These are phyloP conservation scores for Electrophaes corylata DNA, from an alignment of 2,888 invertebrate species.

Conservation along the genomic window DNA sequence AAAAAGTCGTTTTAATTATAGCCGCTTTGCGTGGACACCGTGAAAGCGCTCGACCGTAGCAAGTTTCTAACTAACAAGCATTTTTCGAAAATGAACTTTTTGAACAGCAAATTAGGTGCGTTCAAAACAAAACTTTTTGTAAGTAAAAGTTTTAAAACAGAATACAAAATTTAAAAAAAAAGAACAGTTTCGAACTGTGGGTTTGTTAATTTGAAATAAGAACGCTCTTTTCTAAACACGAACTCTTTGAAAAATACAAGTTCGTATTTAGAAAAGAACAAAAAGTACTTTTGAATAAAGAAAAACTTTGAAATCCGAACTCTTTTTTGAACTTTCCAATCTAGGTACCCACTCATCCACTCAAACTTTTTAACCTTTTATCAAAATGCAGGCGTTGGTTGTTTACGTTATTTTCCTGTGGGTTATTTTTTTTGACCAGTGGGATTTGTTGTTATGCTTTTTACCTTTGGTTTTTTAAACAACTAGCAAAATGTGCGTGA, in stretches of 20 bases:
- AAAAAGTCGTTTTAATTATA: slow-evolving; percentile 66
- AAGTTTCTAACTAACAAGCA: slow-evolving; percentile 27
- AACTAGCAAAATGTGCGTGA: too few relatives aligned
- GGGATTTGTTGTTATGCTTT: too few relatives aligned
- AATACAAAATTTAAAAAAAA: not conserved
- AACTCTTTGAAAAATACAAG: not conserved
- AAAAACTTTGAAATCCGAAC: slow-evolving; percentile 1
- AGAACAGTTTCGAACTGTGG: too few relatives aligned
- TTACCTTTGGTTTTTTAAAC: too few relatives aligned
- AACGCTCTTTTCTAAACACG: not conserved
- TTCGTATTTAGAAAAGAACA: not conserved
- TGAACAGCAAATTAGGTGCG: slow-evolving; percentile 2
- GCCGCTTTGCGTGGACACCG: slow-evolving; percentile 45
- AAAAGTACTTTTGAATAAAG: not conserved
- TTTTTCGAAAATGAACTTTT: slow-evolving; percentile 10
- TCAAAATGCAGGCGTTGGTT: not conserved
- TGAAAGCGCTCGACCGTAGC: slow-evolving; percentile 29
- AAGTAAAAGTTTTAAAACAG: not conserved
- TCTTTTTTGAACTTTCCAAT: not conserved
- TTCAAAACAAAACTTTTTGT: not conserved
- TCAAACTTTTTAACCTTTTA: not conserved
- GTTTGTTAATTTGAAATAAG: not conserved
- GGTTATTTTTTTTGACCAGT: not conserved
- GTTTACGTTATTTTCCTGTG: too few relatives aligned
- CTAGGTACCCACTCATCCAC: too few relatives aligned